Percentiles rank a stretch among this genome's conserved stretches.
Conservation (phyloP, 2,797 vertebrate genomes). For the Lacerta bilineata region DNA sequence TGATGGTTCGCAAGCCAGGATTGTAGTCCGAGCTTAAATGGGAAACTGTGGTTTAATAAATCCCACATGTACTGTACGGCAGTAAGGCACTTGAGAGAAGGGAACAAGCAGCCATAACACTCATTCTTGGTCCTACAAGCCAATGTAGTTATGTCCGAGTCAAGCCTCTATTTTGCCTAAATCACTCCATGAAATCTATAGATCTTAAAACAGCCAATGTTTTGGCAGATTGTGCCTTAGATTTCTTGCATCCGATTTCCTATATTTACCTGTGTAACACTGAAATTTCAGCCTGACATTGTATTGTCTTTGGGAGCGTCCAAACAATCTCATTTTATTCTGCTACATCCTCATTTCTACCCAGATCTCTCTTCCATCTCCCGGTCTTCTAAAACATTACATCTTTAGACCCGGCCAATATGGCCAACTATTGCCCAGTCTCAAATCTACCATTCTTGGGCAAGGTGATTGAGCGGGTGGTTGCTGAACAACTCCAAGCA, state of each 20-base stretch:
- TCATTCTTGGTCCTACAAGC: background rate
- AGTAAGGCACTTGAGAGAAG: background rate
- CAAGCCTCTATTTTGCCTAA: background rate
- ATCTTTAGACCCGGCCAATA: no score
- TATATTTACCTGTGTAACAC: background rate
- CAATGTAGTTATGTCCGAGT: background rate
- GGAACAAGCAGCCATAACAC: background rate
- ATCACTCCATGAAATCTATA: background rate
- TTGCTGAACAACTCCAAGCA: no score
- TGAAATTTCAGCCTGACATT: background rate
- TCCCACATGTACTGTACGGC: background rate
- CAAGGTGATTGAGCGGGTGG: no score
- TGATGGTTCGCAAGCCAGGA: background rate
- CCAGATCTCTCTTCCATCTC: slow-evolving; percentile 25
- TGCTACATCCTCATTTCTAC: background rate
- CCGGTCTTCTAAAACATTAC: slow-evolving; percentile 24
- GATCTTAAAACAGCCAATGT: background rate
- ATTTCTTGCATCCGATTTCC: background rate
- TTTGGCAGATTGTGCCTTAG: no score
- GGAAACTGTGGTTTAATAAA: background rate
- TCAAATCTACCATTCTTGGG: no score
- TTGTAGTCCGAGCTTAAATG: background rate
- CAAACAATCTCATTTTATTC: background rate
- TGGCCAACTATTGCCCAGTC: no score
- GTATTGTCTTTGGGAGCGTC: background rate